These are phyloP conservation scores for Pyralis farinalis DNA, from an alignment of 2,888 invertebrate genomes.

Conservation along the genomic window DNA sequence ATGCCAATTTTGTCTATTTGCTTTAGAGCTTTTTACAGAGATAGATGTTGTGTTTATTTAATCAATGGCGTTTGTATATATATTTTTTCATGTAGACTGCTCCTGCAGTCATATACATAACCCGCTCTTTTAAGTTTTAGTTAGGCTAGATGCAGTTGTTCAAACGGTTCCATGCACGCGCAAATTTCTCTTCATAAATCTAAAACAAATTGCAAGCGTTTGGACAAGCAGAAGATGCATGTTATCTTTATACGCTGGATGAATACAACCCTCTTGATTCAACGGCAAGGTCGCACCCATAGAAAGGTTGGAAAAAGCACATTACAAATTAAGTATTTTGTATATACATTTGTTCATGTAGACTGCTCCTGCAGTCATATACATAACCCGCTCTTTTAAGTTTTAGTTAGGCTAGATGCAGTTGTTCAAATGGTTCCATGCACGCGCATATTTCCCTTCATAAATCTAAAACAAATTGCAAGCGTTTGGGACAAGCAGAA, in stretches of 20 bases:
- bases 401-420: constrained; percentile 1
- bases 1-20: too few relatives aligned
- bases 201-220: too few relatives aligned
- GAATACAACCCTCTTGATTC: too few relatives aligned
- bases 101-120: constrained; percentile 3
- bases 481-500: not conserved
- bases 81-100: not conserved
- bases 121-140: constrained; percentile 1
- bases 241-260: not conserved
- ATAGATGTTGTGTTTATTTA: too few relatives aligned
- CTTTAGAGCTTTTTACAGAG: too few relatives aligned
- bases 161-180: not conserved
- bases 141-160: constrained; percentile 1
- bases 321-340: too few relatives aligned
- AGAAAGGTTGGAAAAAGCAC: not conserved
- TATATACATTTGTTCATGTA: not conserved
- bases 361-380: constrained; percentile 5
- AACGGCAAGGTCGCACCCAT: too few relatives aligned
- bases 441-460: too few relatives aligned
- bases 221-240: not conserved
- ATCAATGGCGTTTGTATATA: too few relatives aligned
- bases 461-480: too few relatives aligned
- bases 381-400: not conserved
- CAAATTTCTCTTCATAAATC: too few relatives aligned
- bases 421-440: not conserved